Evolutionary conservation across 2,797 vertebrate genomes (phyloP).

Genomic region (Phyllotis vaccarum): DNA sequence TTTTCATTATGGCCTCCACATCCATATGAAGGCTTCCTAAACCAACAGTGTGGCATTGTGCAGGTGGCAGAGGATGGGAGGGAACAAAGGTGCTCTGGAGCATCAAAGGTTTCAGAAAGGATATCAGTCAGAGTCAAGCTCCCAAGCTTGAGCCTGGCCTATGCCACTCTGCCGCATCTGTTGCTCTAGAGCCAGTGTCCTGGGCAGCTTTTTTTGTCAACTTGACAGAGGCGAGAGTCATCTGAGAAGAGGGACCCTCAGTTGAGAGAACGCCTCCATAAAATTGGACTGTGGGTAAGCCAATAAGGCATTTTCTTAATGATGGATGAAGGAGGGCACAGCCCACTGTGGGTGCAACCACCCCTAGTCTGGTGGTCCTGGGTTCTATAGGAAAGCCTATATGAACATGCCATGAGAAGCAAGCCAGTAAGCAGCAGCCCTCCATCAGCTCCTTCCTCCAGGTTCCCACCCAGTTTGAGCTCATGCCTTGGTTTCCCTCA

Average conservation of each 20-base stretch:
- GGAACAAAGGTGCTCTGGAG: fast-evolving
- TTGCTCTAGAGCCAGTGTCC: neutral
- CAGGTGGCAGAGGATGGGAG: neutral
- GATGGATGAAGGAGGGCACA: neutral
- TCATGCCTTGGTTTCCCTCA: neutral
- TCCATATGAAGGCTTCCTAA: neutral
- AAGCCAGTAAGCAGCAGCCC: neutral
- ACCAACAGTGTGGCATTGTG: no score
- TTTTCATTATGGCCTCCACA: no score
- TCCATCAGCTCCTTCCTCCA: no score
- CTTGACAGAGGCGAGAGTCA: neutral
- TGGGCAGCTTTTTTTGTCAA: neutral
- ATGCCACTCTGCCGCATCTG: fast-evolving
- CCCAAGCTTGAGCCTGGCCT: neutral
- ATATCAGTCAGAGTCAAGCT: neutral
- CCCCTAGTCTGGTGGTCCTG: neutral
- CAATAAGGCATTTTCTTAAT: neutral
- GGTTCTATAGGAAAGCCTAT: neutral
- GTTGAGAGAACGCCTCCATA: neutral
- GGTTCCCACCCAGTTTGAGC: neutral
- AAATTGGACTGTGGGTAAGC: neutral
- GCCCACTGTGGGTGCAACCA: no score
- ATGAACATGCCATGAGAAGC: neutral
- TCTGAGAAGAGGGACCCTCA: neutral
- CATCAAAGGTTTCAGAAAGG: neutral